Base-by-base conservation (phyloP, 2,113 vertebrate genomes). In the Heptranchias perlo region DNA sequence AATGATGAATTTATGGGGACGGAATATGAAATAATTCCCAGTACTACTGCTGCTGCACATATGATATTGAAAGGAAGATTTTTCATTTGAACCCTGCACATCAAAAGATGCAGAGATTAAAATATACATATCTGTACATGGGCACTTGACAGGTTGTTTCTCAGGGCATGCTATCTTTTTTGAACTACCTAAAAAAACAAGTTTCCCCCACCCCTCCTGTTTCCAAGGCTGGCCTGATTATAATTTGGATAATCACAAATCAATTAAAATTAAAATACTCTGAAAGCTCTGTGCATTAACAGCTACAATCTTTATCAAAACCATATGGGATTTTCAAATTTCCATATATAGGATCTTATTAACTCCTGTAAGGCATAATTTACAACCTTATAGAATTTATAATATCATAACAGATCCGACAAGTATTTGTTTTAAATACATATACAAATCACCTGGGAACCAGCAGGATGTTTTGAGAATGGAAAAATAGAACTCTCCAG, bases 1-100 rank as follows among this genome's bases (percentile, higher is more conserved):
- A 92, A 92, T 92, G 87, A 92, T 92, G 87, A 92, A 92, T 92
- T 92, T 61, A 92, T 92, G 87, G 52, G 87, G 31, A 18, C 14
- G 14, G 54, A 92, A 92, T 92, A 61, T n/a, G 54, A 92, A 92
- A 92, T 92, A 61, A 92, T 61, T 92, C 87, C 87, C 87, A 92
- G 54, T 58, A 58, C 87, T 92, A 13, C 54, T 58, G 87, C 52
- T 35, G 0, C 87, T n/a, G 87, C 52, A n/a, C 87, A 39, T 89
- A 58, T n/a, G 87, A 49, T 87, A 87, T 87, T 87, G 84, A 87
- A 87, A 87, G 84, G 87, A 61, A 92, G 35, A n/a, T 58, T 92
- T 92, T n/a, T 54, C 28, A 92, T 92, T 92, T 92, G 52, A 92
- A 92, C 58, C 31, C 87, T 92, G 54, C 11, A 61, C 54, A 92